Conservation (phyloP, 1,140 invertebrate species). For the Eueides isabella region DNA sequence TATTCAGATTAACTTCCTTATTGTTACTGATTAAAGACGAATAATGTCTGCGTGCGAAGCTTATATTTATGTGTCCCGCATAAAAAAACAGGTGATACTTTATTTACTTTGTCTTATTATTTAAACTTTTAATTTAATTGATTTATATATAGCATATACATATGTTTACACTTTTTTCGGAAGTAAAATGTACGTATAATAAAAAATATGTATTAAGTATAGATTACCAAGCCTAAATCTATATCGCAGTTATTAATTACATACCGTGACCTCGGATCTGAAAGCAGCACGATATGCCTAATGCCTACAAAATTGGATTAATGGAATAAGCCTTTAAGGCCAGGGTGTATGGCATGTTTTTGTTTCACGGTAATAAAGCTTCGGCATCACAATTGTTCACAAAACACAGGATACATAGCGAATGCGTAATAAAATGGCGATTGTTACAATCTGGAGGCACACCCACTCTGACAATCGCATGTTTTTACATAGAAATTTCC, state of each 20-base stretch:
- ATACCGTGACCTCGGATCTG: constrained; percentile 51
- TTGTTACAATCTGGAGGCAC: constrained; percentile 60
- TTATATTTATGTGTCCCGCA: constrained; percentile 17
- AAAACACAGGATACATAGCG: constrained; percentile 47
- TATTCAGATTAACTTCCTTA: constrained; percentile 22
- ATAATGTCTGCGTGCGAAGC: constrained; percentile 11
- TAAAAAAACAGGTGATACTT: background rate
- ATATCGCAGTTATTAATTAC: constrained; percentile 50
- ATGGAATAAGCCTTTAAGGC: constrained; percentile 14
- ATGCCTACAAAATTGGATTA: constrained; percentile 14
- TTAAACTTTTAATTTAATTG: background rate
- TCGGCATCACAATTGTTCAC: constrained; percentile 12
- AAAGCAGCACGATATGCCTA: constrained; percentile 13
- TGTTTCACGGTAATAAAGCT: constrained; percentile 18
- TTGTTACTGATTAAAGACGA: constrained; percentile 19
- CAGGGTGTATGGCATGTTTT: constrained; percentile 17
- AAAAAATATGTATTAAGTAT: constrained; percentile 14
- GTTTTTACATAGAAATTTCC: constrained; percentile 61
- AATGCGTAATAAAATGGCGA: constrained; percentile 63
- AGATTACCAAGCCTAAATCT: constrained; percentile 37
- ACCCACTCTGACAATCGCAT: constrained; percentile 61
- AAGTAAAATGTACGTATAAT: background rate
- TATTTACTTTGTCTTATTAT: background rate
- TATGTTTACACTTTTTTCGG: background rate
- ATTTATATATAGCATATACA: background rate